Evolutionary conservation across 2,113 vertebrate genomes (phyloP).

Genomic region (Oryzias woworae): DNA sequence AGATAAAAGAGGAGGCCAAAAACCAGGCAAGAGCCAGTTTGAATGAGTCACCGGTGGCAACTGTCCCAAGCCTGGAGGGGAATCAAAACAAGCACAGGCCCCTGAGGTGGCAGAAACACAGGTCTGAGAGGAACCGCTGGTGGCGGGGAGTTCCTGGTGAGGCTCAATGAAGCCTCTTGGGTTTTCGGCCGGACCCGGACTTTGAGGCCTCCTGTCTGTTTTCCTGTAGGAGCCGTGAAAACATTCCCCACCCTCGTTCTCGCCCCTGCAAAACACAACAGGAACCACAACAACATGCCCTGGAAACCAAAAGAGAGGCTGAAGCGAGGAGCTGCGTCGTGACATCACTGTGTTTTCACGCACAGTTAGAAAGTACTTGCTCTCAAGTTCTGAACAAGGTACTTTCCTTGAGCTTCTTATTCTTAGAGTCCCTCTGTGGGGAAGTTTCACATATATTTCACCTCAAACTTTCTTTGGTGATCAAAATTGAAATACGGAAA

Average conservation of each 20-base stretch:
- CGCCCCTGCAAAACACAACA: conserved; percentile 8
- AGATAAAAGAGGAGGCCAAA: conserved; percentile 42
- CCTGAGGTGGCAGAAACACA: not conserved
- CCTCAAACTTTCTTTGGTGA: not conserved
- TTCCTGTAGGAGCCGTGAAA: conserved; percentile 64
- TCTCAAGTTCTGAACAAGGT: not conserved
- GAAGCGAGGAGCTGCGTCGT: conserved; percentile 5
- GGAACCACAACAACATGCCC: not conserved
- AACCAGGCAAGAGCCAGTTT: conserved; percentile 50
- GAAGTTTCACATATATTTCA: not conserved
- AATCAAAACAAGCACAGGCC: conserved; percentile 52
- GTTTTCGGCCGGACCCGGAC: conserved; percentile 5
- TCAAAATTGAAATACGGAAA: no score
- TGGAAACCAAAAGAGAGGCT: conserved; percentile 6
- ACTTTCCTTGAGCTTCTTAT: not conserved
- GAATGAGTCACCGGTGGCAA: conserved; percentile 66
- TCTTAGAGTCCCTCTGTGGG: not conserved
- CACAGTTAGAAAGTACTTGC: not conserved
- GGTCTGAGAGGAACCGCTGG: conserved; percentile 21
- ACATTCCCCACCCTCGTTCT: conserved; percentile 46
- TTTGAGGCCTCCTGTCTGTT: conserved; percentile 44
- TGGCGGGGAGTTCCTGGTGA: conserved; percentile 30
- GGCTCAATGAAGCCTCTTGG: conserved; percentile 15
- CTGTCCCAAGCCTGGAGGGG: conserved; percentile 60
- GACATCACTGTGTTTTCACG: not conserved